Evolutionary conservation across 2,797 vertebrate genomes (phyloP).

Genomic region (Pagetopsis macropterus): DNA sequence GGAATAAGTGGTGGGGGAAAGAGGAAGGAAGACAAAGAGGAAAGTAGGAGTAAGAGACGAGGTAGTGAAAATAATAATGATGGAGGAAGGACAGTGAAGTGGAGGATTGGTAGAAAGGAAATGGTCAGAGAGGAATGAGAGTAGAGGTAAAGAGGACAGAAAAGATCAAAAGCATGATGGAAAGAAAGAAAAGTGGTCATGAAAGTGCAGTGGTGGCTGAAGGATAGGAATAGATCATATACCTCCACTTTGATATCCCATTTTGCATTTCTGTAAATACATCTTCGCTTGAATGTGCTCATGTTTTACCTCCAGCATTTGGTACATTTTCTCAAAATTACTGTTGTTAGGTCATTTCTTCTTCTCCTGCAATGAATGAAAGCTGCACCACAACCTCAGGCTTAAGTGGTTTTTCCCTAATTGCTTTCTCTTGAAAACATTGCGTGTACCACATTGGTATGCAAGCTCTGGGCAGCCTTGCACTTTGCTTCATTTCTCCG

Average conservation of each 20-base stretch:
- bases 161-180: not conserved
- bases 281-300: not conserved
- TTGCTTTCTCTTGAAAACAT: conserved; percentile 30
- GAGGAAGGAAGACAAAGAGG: not conserved
- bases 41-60: not conserved
- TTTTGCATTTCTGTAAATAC: not conserved
- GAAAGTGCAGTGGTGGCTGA: not conserved
- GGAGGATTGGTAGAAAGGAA: not conserved
- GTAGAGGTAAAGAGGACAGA: not conserved
- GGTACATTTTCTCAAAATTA: not conserved
- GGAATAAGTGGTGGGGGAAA: not conserved
- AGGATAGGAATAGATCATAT: not conserved
- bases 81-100: not conserved
- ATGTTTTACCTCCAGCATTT: not conserved
- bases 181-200: not conserved
- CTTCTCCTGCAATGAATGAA: conserved; percentile 29
- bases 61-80: not conserved
- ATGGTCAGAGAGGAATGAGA: not conserved
- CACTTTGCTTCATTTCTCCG: conserved; percentile 30
- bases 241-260: conserved; percentile 1
- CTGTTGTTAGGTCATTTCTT: conserved; percentile 7
- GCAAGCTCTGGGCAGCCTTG: conserved; percentile 6
- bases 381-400: conserved; percentile 20
- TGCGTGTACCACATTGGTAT: conserved; percentile 9
- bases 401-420: conserved; percentile 37